Conservation (phyloP, 1,140 invertebrate species). For the Delia radicum region DNA sequence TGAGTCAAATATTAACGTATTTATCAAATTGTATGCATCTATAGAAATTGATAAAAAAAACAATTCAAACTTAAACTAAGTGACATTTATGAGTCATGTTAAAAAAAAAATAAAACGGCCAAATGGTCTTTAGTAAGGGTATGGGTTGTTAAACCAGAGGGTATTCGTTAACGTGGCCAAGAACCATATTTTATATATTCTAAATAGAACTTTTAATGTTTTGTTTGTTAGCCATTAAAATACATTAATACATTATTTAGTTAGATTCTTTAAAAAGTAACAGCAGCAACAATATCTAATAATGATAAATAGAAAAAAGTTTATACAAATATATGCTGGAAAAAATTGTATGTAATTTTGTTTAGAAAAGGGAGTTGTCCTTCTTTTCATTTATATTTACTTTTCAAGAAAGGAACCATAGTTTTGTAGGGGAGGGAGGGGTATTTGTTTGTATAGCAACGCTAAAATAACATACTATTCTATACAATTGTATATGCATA, state of each 20-base stretch:
- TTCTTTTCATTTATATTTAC: background rate
- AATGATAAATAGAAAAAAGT: no score
- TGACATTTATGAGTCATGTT: slow-evolving; percentile 20
- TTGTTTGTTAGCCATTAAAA: background rate
- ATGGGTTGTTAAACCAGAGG: background rate
- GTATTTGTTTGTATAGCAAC: slow-evolving; percentile 8
- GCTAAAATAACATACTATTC: slow-evolving; percentile 14
- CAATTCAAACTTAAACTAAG: slow-evolving; percentile 8
- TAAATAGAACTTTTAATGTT: background rate
- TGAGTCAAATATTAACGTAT: background rate
- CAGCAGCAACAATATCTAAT: background rate
- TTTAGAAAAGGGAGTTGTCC: background rate
- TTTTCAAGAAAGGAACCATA: background rate
- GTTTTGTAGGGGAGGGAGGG: no score
- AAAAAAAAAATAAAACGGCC: background rate
- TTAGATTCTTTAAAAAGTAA: background rate
- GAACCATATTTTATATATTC: background rate
- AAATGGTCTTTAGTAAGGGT: background rate
- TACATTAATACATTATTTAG: background rate
- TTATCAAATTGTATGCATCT: slow-evolving; percentile 21
- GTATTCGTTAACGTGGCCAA: background rate
- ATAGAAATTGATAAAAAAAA: slow-evolving; percentile 7
- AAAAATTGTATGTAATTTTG: background rate
- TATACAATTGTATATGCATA: slow-evolving; percentile 8
- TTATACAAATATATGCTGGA: no score